Percentiles rank a stretch among this genome's conserved stretches.
Conservation (phyloP, 2,113 vertebrate genomes). For the Leptobrachium ailaonicum region DNA sequence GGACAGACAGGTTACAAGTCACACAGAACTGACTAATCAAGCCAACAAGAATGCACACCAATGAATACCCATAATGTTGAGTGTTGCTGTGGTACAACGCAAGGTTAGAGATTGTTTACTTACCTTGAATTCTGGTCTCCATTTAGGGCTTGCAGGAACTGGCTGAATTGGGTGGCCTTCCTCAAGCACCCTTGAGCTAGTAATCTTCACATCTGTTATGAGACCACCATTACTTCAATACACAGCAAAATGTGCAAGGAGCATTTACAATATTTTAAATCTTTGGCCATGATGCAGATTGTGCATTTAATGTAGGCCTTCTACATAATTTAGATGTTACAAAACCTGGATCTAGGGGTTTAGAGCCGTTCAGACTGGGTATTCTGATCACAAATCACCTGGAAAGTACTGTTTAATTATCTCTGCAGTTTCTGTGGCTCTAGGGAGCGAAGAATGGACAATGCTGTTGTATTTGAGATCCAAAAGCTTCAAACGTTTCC, state of each 20-base stretch:
- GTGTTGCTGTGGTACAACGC: not conserved
- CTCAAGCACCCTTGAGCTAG: constrained; percentile 83
- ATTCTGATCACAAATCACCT: constrained; percentile 3
- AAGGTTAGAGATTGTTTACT: constrained; percentile 44
- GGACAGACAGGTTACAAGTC: constrained; percentile 23
- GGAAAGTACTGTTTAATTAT: constrained; percentile 89
- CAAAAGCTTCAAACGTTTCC: constrained; percentile 79
- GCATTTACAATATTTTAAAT: no score
- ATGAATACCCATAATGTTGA: not conserved
- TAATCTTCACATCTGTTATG: constrained; percentile 48
- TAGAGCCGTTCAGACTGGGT: no score
- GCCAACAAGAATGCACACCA: not conserved
- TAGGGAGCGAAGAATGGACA: constrained; percentile 89
- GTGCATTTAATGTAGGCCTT: no score
- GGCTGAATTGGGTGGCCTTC: constrained; percentile 93
- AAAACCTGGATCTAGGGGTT: no score
- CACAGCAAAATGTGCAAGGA: no score
- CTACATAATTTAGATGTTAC: no score
- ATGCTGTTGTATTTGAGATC: constrained; percentile 82
- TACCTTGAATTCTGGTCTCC: constrained; percentile 96
- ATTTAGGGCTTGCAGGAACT: constrained; percentile 74
- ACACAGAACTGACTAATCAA: not conserved
- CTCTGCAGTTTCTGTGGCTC: constrained; percentile 86
- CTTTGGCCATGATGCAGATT: no score
- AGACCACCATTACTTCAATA: no score